These are phyloP conservation scores for Drosophila quasianomalipes DNA, from an alignment of 2,888 invertebrate genomes.

Conservation along the genomic window DNA sequence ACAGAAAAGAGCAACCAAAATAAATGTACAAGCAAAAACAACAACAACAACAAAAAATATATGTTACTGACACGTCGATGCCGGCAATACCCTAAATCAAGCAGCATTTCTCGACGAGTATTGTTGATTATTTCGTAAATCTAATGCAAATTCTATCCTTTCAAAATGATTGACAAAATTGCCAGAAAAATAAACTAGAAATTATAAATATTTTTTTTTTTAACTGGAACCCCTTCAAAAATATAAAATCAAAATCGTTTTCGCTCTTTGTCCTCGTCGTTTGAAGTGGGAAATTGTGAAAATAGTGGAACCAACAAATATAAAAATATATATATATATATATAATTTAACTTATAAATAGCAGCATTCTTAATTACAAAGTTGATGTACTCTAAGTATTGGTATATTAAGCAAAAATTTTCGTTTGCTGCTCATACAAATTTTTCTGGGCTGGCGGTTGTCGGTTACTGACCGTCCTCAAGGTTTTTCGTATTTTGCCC, in stretches of 20 bases:
- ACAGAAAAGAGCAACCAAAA: slow-evolving; percentile 75
- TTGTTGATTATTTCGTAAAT: neutral
- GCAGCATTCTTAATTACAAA: neutral
- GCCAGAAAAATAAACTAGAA: neutral
- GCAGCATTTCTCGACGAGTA: neutral
- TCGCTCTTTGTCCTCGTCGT: neutral
- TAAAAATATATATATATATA: too few species aligned
- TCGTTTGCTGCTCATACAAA: slow-evolving; percentile 75
- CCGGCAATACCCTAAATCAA: slow-evolving; percentile 39
- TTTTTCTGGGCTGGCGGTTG: slow-evolving; percentile 81
- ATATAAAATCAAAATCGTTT: fast-evolving
- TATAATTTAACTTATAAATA: neutral
- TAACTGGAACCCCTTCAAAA: neutral
- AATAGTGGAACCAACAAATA: neutral
- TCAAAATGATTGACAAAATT: neutral
- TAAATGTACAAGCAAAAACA: slow-evolving; percentile 60
- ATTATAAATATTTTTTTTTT: neutral
- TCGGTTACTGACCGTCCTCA: slow-evolving; percentile 84
- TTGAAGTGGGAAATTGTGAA: neutral
- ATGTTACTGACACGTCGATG: slow-evolving; percentile 50
- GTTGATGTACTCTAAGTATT: slow-evolving; percentile 1
- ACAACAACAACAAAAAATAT: neutral
- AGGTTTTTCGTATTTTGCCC: slow-evolving; percentile 82
- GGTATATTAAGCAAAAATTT: slow-evolving; percentile 60
- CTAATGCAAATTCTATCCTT: neutral